Conservation (phyloP, 2,888 invertebrate genomes). For the Machimus rusticus region DNA sequence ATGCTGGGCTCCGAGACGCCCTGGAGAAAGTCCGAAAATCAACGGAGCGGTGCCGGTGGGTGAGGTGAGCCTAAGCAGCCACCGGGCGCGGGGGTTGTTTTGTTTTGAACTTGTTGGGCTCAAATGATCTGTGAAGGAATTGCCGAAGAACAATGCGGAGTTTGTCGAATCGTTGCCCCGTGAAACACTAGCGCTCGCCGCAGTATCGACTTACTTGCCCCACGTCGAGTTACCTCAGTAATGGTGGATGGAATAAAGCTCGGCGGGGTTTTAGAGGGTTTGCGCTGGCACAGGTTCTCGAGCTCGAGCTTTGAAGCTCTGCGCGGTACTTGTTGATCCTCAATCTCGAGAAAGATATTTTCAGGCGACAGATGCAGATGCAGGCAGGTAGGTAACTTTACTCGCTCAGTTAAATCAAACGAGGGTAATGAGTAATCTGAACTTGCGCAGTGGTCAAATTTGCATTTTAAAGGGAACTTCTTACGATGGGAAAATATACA, state of each 20-base stretch:
- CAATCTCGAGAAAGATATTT: neutral
- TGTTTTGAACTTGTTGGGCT: neutral
- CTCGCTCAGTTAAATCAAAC: neutral
- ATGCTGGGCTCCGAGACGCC: neutral
- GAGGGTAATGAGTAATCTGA: neutral
- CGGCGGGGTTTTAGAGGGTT: neutral
- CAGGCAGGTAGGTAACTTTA: neutral
- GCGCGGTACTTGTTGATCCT: neutral
- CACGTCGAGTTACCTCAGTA: neutral
- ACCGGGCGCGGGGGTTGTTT: neutral
- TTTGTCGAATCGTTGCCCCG: neutral
- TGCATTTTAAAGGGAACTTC: neutral
- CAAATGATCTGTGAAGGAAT: neutral
- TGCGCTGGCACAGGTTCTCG: neutral
- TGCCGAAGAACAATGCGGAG: neutral
- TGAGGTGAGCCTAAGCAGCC: neutral
- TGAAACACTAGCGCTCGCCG: neutral
- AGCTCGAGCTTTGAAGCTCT: neutral
- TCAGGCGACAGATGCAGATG: neutral
- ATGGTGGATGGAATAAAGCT: neutral
- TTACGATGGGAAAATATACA: neutral
- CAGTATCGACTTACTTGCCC: neutral
- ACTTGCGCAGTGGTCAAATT: neutral
- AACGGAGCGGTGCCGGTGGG: neutral
- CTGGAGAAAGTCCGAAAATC: neutral